Evolutionary conservation across 2,797 vertebrate species (phyloP), one percentile per base, ranked within the genome.

Genomic region (Cheirogaleus major): DNA sequence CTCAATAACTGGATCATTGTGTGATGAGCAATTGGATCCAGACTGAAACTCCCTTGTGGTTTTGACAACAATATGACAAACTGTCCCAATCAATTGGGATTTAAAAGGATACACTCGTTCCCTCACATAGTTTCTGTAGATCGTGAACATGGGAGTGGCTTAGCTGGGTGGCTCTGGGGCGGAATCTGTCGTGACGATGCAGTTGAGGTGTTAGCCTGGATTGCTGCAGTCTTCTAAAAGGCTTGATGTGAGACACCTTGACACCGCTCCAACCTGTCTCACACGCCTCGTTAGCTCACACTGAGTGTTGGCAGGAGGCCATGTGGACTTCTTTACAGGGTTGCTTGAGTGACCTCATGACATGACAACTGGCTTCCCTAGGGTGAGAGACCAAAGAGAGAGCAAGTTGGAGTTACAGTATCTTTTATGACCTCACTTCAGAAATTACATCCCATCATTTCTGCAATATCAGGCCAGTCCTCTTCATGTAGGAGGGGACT

Each of bases 331-430:
- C 38, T 72, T 35, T 5, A 1, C 5, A 25, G 78, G 13, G 52
- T 48, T 57, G 23, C 52, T 86, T n/a, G 63, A 87, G 41, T 45
- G 80, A 89, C 38, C 43, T 94, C n/a, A 43, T 41, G 65, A 59
- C 52, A 22, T 23, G 14, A 11, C 0, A 43, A 3, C 48, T 41
- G n/a, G 69, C 63, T 57, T 89, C 43, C 52, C 32, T 65, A 67
- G 59, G 45, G n/a, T 27, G 65, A 48, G 63, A 78, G 30, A 73
- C n/a, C 45, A 75, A 83, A 55, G 27, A 69, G n/a, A 79, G 45
- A 91, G 23, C 25, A 11, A 27, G 3, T 15, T 30, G n/a, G 10
- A 89, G 69, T 50, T 79, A 18, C 32, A 41, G 30, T 72, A 8
- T 59, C 75, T 72, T 72, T 79, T 38, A 38, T 69, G 17, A 83